Base-by-base conservation (phyloP, 2,888 invertebrate genomes). In the Eupithecia abbreviata region DNA sequence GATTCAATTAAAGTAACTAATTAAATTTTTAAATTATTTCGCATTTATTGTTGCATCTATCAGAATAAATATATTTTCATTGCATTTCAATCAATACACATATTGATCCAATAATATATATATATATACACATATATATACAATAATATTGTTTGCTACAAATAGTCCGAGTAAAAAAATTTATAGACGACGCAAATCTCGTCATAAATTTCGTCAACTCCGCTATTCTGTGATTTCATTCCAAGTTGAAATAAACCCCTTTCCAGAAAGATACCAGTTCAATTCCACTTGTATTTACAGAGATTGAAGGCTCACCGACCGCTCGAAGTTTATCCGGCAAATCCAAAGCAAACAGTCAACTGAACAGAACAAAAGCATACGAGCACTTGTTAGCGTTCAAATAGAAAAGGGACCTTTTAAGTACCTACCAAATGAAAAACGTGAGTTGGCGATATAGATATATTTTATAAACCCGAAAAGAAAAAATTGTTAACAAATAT, bases 361-460 rank as follows among this genome's bases (percentile, higher is more conserved):
- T 83, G 84, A 78, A 84, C 81, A 76, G 85, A 85, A 90, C 85
- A 88, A 87, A 84, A 87, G 85, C 84, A 80, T 83, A 84, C 83
- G 84, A 85, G 87, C 85, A 87, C 89, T 90, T 86, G 87, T 88
- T 87, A 88, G 85, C 83, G 87, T 88, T 88, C 90, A 90, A 91
- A 91, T 90, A 92, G 62, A 93, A 91, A 93, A 91, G 93, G 90
- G 91, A 88, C 90, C 91, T 91, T 55, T 72, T 51, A 41, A 69
- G 67, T 66, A 70, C 65, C 6, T 30, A 42, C 18, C 55, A 70
- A 62, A 68, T 72, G 74, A 71, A 67, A 62, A 43, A 65, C 45
- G 42, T 49, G 72, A 75, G 66, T 30, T 15, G 55, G 55, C 49
- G 47, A 47, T 49, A 45, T 30, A 45, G 69, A 45, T 45, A 68